These are phyloP conservation scores for Pao palembangensis DNA, from an alignment of 2,113 vertebrate genomes.

Conservation along the genomic window DNA sequence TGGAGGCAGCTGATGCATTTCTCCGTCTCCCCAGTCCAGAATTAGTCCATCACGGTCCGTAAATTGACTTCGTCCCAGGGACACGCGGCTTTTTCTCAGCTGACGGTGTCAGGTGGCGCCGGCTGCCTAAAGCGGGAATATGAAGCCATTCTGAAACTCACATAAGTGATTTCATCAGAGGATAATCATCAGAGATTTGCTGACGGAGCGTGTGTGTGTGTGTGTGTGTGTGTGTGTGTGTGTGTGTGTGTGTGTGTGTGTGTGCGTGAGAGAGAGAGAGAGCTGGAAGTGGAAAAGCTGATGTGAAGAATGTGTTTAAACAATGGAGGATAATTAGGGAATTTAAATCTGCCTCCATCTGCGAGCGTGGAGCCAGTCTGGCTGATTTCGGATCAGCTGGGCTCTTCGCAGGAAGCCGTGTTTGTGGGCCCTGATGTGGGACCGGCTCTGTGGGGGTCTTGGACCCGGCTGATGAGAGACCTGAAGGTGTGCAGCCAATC, in stretches of 20 bases:
- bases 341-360: neutral
- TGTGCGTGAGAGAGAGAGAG: too few species aligned
- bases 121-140: slow-evolving; percentile 13
- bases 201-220: neutral
- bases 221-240: neutral
- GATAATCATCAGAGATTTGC: slow-evolving; percentile 5
- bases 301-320: neutral
- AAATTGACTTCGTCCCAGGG: slow-evolving; percentile 29
- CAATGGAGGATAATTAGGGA: neutral
- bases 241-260: neutral
- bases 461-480: too few species aligned
- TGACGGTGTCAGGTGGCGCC: slow-evolving; percentile 13
- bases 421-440: too few species aligned
- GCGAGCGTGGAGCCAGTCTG: too few species aligned
- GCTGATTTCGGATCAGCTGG: too few species aligned
- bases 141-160: slow-evolving; percentile 22
- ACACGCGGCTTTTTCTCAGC: slow-evolving; percentile 16
- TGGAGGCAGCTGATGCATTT: neutral
- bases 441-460: too few species aligned
- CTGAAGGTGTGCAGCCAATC: too few species aligned
- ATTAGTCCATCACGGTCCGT: neutral
- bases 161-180: slow-evolving; percentile 30
- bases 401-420: too few species aligned
- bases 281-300: neutral
- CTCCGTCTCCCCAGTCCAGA: slow-evolving; percentile 3